phyloP scores from a whole-genome alignment of 1,140 invertebrate species.

The Macrotrachela quadricornifera region DNA sequence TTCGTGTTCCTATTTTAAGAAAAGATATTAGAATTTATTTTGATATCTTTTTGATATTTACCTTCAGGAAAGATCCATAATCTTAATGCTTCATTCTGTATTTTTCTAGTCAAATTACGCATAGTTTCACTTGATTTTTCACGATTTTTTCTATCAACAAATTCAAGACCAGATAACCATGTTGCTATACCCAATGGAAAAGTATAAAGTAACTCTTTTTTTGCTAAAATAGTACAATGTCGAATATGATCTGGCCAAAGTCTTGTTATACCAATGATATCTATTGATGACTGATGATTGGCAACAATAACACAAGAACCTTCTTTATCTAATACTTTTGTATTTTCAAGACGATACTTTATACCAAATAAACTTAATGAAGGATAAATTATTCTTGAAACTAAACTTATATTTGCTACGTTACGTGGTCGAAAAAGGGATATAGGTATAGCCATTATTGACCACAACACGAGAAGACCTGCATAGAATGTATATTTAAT shows the following conservation, averaged over 20 bases:
- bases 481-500: neutral
- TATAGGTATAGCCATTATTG: neutral
- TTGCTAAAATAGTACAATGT: conserved; percentile 47
- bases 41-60: too few species aligned
- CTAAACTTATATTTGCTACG: neutral
- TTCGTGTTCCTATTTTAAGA: conserved; percentile 34
- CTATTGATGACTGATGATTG: conserved; percentile 27
- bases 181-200: conserved; percentile 70
- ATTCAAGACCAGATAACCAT: conserved; percentile 66
- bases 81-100: conserved; percentile 34
- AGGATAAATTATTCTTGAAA: neutral
- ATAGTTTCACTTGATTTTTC: conserved; percentile 54
- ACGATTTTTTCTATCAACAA: conserved; percentile 57
- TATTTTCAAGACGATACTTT: conserved; percentile 16
- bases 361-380: conserved; percentile 16
- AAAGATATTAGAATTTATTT: too few species aligned
- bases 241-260: conserved; percentile 48
- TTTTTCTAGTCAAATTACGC: conserved; percentile 42
- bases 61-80: conserved; percentile 35
- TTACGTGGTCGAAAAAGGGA: neutral
- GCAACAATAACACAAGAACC: conserved; percentile 18
- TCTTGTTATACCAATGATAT: conserved; percentile 41
- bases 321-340: conserved; percentile 15
- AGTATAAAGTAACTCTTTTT: conserved; percentile 63
- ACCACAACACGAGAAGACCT: neutral